These are phyloP conservation scores for Cynaeus angustus DNA, from an alignment of 2,888 invertebrate species.

Conservation along the genomic window DNA sequence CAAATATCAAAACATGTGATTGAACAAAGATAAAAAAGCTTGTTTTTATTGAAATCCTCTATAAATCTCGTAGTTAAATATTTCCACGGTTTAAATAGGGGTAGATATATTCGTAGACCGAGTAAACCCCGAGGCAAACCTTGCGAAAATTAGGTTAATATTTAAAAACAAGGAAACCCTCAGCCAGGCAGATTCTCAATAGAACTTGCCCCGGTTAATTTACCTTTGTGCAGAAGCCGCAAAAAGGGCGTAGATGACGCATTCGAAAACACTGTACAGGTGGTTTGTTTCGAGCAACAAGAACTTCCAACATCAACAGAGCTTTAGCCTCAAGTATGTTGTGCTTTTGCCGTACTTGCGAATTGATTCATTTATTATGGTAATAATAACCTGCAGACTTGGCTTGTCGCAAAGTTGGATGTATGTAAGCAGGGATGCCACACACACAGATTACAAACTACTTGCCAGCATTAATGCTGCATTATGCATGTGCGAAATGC, in stretches of 20 bases:
- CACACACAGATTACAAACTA: conserved; percentile 35
- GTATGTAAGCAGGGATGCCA: conserved; percentile 30
- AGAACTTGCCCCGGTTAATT: conserved; percentile 28
- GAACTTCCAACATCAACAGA: conserved; percentile 45
- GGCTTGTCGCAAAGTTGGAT: conserved; percentile 33
- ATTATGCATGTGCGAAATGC: conserved; percentile 37
- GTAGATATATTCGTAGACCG: background rate
- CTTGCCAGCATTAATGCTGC: conserved; percentile 31
- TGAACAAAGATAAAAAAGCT: too few species aligned
- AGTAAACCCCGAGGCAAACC: conserved; percentile 21
- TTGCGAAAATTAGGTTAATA: conserved; percentile 31
- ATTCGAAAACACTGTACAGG: conserved; percentile 37
- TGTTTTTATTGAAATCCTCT: too few species aligned
- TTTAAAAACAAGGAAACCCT: conserved; percentile 24
- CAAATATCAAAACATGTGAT: too few species aligned
- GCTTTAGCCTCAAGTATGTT: conserved; percentile 29
- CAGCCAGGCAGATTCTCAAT: conserved; percentile 8
- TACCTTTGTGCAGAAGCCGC: conserved; percentile 24
- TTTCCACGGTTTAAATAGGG: background rate
- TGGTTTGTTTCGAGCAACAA: conserved; percentile 46
- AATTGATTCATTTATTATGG: conserved; percentile 48
- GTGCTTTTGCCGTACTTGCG: conserved; percentile 37
- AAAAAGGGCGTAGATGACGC: conserved; percentile 11
- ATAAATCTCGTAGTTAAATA: too few species aligned
- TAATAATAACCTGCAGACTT: conserved; percentile 39